Evolutionary conservation across 2,888 invertebrate genomes (phyloP), one percentile per base, ranked within the genome.

Genomic region (Apamea monoglypha): DNA sequence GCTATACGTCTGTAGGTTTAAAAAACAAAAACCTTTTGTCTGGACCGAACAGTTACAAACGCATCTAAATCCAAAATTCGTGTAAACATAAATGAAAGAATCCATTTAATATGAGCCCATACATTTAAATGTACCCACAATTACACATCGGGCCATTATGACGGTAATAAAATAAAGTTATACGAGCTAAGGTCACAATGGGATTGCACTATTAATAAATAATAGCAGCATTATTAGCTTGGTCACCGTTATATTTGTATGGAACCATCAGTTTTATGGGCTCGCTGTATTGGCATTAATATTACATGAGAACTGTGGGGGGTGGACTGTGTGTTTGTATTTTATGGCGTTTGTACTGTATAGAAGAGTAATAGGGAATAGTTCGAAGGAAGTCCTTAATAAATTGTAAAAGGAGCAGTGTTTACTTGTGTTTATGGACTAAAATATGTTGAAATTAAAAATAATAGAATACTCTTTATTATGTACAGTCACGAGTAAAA

Each of bases 111-210:
- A 87, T 80, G 76, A 81, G 67, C 36, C 74, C 73, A 80, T 72
- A 80, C 75, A 88, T 86, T 88, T 80, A 80, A 87, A 87, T 81
- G 75, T 72, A 67, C 71, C 74, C 68, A 56, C 80, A 86, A 88
- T 87, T 84, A 89, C 80, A 85, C 66, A 72, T 74, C 7, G 78
- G 76, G 79, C 74, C 76, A 83, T 83, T 87, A 83, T 81, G 81
- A 86, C 74, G 70, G 81, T 86, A 80, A 91, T 91, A 91, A 91
- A 89, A 91, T 83, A 85, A 89, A 86, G 85, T 90, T 90, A 90
- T 91, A 91, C 86, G 86, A 87, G 77, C 76, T 78, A 74, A 74
- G 85, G 88, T 86, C 88, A 91, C 91, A 90, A 90, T 89, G 87
- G 85, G 80, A 84, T 84, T 79, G 77, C 78, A 81, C 82, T 82